Evolutionary conservation across 2,888 invertebrate genomes (phyloP).

Genomic region (Rosalia funebris): DNA sequence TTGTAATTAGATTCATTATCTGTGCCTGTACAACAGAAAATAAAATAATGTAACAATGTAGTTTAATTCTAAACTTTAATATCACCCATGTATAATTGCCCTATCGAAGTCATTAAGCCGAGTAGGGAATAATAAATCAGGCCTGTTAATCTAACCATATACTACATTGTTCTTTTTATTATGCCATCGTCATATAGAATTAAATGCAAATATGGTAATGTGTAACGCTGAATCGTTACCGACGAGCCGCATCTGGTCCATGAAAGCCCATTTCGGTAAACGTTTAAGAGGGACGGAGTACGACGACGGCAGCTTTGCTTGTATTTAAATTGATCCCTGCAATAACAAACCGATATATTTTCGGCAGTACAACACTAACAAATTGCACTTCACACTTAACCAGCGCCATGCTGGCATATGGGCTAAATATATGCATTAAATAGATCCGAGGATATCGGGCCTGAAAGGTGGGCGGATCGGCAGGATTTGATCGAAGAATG

Average conservation of each 20-base stretch:
- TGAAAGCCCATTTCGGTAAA: constrained; percentile 50
- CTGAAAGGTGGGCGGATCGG: constrained; percentile 59
- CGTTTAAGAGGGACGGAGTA: constrained; percentile 50
- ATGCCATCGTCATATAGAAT: constrained; percentile 49
- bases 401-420: constrained; percentile 62
- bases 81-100: constrained; percentile 17
- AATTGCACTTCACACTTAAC: constrained; percentile 61
- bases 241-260: constrained; percentile 58
- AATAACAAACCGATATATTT: constrained; percentile 61
- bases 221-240: constrained; percentile 55
- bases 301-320: constrained; percentile 35
- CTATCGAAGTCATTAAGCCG: constrained; percentile 16
- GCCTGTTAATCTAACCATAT: constrained; percentile 28
- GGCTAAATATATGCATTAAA: constrained; percentile 63
- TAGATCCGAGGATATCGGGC: constrained; percentile 57
- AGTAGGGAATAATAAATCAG: constrained; percentile 25
- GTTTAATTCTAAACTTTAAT: constrained; percentile 22
- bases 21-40: constrained; percentile 24
- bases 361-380: constrained; percentile 57
- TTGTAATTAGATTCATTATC: constrained; percentile 24
- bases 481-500: constrained; percentile 38
- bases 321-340: constrained; percentile 59
- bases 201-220: constrained; percentile 53
- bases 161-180: constrained; percentile 44
- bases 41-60: constrained; percentile 25